Percentiles rank a stretch among this genome's conserved stretches.
Evolutionary conservation across 2,113 vertebrate genomes (phyloP).

Genomic region (Coryphaenoides rupestris): DNA sequence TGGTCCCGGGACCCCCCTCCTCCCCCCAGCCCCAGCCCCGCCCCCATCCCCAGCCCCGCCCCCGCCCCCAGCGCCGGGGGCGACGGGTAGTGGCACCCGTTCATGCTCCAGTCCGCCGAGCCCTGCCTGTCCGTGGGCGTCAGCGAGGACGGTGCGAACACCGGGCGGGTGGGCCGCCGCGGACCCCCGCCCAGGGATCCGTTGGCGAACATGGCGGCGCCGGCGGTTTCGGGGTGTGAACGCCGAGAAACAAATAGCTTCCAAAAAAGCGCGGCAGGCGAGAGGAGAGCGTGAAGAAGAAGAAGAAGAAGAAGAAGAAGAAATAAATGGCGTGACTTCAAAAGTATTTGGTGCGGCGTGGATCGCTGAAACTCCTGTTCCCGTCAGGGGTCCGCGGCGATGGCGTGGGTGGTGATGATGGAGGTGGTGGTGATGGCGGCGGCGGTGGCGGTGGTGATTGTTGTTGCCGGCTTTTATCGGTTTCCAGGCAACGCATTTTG

Average conservation of each 20-base stretch:
- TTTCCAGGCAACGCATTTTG: conserved; percentile 69
- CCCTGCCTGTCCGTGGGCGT: conserved; percentile 65
- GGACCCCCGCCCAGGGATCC: conserved; percentile 62
- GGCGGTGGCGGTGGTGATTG: conserved; percentile 44
- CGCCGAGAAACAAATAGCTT: no score
- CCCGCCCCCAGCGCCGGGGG: conserved; percentile 70
- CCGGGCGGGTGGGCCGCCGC: conserved; percentile 59
- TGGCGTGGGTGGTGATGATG: no score
- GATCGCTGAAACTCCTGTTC: no score
- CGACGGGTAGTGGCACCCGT: conserved; percentile 81
- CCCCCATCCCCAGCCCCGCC: no score
- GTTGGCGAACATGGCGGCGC: conserved; percentile 68
- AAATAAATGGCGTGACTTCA: no score
- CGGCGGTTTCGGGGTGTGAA: no score
- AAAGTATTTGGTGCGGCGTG: no score
- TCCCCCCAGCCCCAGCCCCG: no score
- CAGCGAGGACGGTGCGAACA: conserved; percentile 48
- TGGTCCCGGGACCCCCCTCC: no score
- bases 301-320: conserved; percentile 24
- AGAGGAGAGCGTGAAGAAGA: no score
- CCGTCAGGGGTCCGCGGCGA: no score
- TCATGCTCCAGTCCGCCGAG: conserved; percentile 82
- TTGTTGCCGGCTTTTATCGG: conserved; percentile 51
- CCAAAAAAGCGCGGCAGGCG: conserved; percentile 18
- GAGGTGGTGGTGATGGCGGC: conserved; percentile 16